These are phyloP conservation scores for Silvanus unidentatus DNA, from an alignment of 2,888 invertebrate genomes.

Conservation along the genomic window DNA sequence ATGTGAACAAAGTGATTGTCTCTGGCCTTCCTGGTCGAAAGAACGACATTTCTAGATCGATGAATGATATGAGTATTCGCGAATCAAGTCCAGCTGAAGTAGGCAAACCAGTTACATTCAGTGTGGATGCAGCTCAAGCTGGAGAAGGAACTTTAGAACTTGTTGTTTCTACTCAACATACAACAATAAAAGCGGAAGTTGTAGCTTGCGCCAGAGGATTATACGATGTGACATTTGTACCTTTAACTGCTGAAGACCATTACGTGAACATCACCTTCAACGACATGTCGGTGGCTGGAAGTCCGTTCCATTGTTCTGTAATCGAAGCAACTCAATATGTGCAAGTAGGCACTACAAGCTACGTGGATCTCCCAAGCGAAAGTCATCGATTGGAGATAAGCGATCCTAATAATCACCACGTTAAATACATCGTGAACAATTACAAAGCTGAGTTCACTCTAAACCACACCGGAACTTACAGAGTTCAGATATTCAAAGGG, in stretches of 20 bases:
- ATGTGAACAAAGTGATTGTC: slow-evolving; percentile 75
- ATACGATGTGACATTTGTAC: slow-evolving; percentile 88
- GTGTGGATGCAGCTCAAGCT: slow-evolving; percentile 91
- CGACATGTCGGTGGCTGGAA: slow-evolving; percentile 84
- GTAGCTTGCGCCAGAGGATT: slow-evolving; percentile 85
- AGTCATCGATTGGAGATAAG: slow-evolving; percentile 61
- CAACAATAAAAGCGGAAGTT: slow-evolving; percentile 78
- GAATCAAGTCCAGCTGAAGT: slow-evolving; percentile 54
- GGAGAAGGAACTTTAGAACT: slow-evolving; percentile 90
- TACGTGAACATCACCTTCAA: slow-evolving; percentile 93
- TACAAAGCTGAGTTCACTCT: slow-evolving; percentile 49
- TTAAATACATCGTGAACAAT: slow-evolving; percentile 42
- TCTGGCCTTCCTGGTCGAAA: slow-evolving; percentile 53
- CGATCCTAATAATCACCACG: slow-evolving; percentile 56
- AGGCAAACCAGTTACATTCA: slow-evolving; percentile 83
- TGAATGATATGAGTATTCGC: slow-evolving; percentile 43
- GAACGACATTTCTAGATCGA: slow-evolving; percentile 32
- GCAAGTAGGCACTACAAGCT: slow-evolving; percentile 59
- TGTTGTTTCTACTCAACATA: slow-evolving; percentile 83
- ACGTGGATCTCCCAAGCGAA: slow-evolving; percentile 54
- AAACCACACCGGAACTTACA: slow-evolving; percentile 53
- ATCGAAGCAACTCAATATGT: slow-evolving; percentile 66
- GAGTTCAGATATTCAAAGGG: slow-evolving; percentile 28
- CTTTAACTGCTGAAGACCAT: slow-evolving; percentile 83
- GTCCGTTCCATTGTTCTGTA: slow-evolving; percentile 75